phyloP scores from a whole-genome alignment of 2,797 vertebrate species.

The Tangara arthus region DNA sequence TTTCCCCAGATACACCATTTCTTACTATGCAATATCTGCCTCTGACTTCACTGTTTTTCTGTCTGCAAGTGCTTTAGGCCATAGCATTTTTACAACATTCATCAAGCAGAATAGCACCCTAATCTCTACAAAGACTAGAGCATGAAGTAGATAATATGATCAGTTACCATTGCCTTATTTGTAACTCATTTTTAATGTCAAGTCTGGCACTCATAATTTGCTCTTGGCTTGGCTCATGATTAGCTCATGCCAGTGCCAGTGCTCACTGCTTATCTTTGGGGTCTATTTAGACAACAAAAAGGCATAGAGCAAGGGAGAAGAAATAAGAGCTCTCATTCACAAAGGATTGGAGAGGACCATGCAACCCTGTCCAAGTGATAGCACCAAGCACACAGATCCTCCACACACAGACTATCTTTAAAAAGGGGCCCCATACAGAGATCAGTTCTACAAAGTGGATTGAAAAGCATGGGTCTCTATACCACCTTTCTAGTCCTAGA shows the following conservation, averaged over 20 bases:
- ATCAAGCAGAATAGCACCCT: background rate
- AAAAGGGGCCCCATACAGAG: rapidly evolving
- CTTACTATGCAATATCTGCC: background rate
- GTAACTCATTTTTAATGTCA: background rate
- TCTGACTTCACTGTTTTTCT: background rate
- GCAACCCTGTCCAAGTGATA: background rate
- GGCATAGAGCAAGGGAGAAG: background rate
- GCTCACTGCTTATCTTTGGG: background rate
- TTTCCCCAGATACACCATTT: background rate
- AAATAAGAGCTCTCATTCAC: background rate
- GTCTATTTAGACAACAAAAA: background rate
- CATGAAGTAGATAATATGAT: background rate
- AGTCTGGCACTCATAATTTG: background rate
- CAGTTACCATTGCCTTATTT: background rate
- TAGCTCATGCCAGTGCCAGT: background rate
- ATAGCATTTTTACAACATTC: background rate
- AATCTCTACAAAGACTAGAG: background rate
- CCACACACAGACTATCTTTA: background rate
- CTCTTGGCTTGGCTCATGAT: background rate
- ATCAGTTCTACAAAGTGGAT: background rate
- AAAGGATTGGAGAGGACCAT: background rate
- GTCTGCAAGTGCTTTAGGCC: background rate
- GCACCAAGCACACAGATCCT: background rate
- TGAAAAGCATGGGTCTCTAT: background rate
- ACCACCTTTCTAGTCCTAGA: background rate